These are phyloP conservation scores for Leucophora obtusa DNA, from an alignment of 2,888 invertebrate species.

Conservation along the genomic window DNA sequence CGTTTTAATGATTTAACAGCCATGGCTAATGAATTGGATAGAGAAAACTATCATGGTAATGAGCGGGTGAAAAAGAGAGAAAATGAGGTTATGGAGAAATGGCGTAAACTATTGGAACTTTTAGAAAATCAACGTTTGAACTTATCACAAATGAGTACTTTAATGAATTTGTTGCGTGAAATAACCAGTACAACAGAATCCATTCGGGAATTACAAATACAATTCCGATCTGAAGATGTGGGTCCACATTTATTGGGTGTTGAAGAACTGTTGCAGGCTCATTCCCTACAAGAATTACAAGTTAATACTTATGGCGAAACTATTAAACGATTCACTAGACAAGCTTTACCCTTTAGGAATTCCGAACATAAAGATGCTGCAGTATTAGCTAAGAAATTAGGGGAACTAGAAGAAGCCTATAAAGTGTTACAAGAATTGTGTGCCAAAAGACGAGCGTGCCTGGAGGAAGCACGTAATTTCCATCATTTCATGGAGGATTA, in stretches of 20 bases:
- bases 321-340: slow-evolving; percentile 86
- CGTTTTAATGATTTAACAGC: slow-evolving; percentile 95
- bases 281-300: slow-evolving; percentile 94
- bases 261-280: slow-evolving; percentile 95
- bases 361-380: slow-evolving; percentile 81
- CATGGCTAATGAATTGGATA: slow-evolving; percentile 94
- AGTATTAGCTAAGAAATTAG: slow-evolving; percentile 84
- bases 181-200: slow-evolving; percentile 93
- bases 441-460: slow-evolving; percentile 85
- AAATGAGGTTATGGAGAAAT: slow-evolving; percentile 88
- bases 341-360: slow-evolving; percentile 81
- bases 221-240: slow-evolving; percentile 87
- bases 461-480: slow-evolving; percentile 95
- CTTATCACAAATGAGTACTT: slow-evolving; percentile 87
- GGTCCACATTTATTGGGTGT: slow-evolving; percentile 96
- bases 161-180: slow-evolving; percentile 93
- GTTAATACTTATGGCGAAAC: slow-evolving; percentile 93
- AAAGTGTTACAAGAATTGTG: slow-evolving; percentile 81
- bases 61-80: slow-evolving; percentile 84
- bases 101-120: slow-evolving; percentile 90
- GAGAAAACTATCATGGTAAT: slow-evolving; percentile 94
- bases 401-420: slow-evolving; percentile 88
- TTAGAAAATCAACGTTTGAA: slow-evolving; percentile 90
- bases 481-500: slow-evolving; percentile 98
- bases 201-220: slow-evolving; percentile 89